Evolutionary conservation across 2,797 vertebrate genomes (phyloP).

Genomic region (Sebastes matsubarae): DNA sequence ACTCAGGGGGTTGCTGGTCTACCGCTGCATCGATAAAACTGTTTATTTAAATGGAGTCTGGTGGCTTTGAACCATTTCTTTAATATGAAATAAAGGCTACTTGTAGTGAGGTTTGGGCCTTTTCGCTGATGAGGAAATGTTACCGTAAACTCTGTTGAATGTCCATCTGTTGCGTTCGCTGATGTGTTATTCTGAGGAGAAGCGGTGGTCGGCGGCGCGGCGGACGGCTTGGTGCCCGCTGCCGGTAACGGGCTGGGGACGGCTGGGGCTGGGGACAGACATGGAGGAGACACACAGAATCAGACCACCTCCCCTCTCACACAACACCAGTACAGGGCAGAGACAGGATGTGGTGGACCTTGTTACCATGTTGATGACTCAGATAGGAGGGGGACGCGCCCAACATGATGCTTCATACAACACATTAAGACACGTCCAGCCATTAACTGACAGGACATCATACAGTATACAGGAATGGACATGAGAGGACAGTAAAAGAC

Average conservation of each 20-base stretch:
- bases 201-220: accelerated
- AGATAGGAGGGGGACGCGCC: too few species aligned
- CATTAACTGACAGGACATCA: neutral
- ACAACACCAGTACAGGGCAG: neutral
- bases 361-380: neutral
- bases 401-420: neutral
- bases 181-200: accelerated
- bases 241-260: accelerated
- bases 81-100: too few species aligned
- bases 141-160: accelerated
- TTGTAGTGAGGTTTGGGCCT: too few species aligned
- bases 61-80: too few species aligned
- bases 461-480: too few species aligned
- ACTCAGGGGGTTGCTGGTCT: too few species aligned
- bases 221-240: accelerated
- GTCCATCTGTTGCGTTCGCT: accelerated
- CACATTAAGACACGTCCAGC: neutral
- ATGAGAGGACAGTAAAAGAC: too few species aligned
- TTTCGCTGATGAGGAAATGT: too few species aligned
- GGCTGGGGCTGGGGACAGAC: neutral
- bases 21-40: too few species aligned
- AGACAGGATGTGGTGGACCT: neutral
- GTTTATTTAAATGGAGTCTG: too few species aligned
- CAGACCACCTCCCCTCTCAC: neutral
- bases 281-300: neutral